Evolutionary conservation across 1,140 invertebrate species (phyloP).

Genomic region (Zaprionus ghesquierei): DNA sequence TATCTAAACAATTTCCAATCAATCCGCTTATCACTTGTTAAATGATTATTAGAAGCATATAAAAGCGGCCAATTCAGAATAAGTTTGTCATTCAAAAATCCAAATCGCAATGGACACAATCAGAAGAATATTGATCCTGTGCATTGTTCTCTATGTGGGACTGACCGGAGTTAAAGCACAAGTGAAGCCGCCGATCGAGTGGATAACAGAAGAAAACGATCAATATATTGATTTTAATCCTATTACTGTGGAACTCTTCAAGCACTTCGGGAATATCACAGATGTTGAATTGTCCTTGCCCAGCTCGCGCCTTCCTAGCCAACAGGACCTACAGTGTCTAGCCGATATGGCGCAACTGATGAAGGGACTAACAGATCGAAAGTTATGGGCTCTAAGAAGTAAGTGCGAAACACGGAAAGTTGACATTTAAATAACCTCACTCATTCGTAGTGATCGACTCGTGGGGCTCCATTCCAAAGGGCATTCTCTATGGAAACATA

Average conservation of each 20-base stretch:
- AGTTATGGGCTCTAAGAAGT: constrained; percentile 26
- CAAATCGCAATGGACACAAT: background rate
- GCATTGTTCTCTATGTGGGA: background rate
- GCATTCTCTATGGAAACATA: constrained; percentile 32
- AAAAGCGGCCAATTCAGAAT: background rate
- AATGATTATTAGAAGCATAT: background rate
- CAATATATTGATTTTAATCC: background rate
- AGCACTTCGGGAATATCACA: constrained; percentile 4
- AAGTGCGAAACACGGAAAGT: background rate
- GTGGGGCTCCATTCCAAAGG: constrained; percentile 45
- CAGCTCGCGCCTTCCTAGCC: background rate
- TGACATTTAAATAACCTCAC: background rate
- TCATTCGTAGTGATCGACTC: constrained; percentile 48
- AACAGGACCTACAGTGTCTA: constrained; percentile 13
- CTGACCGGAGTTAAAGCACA: background rate
- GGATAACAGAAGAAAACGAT: background rate
- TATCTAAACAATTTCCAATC: too few species aligned
- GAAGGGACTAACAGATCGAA: background rate
- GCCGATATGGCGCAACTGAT: background rate
- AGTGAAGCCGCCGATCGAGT: background rate
- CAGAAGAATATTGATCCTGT: constrained; percentile 8
- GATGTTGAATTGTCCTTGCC: background rate
- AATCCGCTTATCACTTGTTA: too few species aligned
- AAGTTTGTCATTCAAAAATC: background rate
- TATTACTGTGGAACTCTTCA: constrained; percentile 4